phyloP scores from a whole-genome alignment of 2,888 invertebrate species.

The Lasioglossum vierecki region DNA sequence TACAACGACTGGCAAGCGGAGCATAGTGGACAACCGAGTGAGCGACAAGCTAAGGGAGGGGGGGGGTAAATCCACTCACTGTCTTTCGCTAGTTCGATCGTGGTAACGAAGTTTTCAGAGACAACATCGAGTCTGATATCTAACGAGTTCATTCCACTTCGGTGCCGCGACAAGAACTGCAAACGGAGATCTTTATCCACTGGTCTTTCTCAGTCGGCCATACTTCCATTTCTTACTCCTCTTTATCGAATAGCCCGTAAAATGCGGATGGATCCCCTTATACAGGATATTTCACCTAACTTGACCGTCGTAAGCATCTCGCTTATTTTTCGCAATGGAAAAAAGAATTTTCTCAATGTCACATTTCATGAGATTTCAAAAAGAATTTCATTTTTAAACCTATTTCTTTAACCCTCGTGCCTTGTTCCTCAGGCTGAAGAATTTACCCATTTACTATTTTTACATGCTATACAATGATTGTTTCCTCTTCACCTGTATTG shows the following conservation, averaged over 20 bases:
- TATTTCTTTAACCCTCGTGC: too few species aligned
- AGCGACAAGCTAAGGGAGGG: background rate
- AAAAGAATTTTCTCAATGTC: too few species aligned
- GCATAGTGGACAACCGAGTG: background rate
- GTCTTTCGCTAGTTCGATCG: constrained; percentile 7
- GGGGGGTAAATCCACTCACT: background rate
- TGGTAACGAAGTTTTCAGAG: constrained; percentile 75
- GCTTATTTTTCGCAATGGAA: too few species aligned
- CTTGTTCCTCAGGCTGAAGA: too few species aligned
- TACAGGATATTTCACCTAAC: background rate
- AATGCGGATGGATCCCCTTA: constrained; percentile 12
- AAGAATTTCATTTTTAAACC: too few species aligned
- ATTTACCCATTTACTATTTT: too few species aligned
- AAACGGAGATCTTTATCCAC: constrained; percentile 63
- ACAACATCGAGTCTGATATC: constrained; percentile 73
- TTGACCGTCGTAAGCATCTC: too few species aligned
- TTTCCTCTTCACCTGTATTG: too few species aligned
- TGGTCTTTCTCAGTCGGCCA: constrained; percentile 21
- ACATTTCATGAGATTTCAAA: too few species aligned
- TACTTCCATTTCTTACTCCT: constrained; percentile 17
- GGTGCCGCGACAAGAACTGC: constrained; percentile 60
- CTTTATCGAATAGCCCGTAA: background rate
- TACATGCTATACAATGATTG: too few species aligned
- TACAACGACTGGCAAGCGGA: background rate
- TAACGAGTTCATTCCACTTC: constrained; percentile 73